Evolutionary conservation across 2,797 vertebrate species (phyloP).

Genomic region (Pangasius larnaudii): DNA sequence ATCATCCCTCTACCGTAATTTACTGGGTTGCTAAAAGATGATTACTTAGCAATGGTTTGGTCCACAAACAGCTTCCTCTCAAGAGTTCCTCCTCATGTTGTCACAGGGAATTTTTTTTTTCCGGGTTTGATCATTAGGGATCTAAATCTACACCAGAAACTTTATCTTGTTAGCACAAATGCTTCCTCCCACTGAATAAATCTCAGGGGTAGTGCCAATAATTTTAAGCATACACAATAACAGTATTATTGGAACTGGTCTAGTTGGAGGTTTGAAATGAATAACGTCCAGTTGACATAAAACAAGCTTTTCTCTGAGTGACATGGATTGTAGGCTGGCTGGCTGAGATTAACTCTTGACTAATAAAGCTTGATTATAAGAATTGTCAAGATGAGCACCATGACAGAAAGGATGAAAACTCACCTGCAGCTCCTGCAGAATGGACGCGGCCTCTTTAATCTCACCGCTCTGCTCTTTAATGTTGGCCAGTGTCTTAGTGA

Average conservation of each 20-base stretch:
- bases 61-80: background rate
- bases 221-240: background rate
- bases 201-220: background rate
- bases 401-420: background rate
- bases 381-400: background rate
- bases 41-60: background rate
- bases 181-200: background rate
- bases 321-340: background rate
- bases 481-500: slow-evolving; percentile 90
- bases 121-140: background rate
- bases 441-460: slow-evolving; percentile 92
- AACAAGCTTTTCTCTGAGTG: background rate
- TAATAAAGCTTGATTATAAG: background rate
- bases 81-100: background rate
- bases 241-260: background rate
- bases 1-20: background rate
- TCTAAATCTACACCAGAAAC: background rate
- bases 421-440: slow-evolving; percentile 97
- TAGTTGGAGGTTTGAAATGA: background rate
- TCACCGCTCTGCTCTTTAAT: slow-evolving; percentile 96
- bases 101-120: background rate
- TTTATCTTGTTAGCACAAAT: background rate
- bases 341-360: background rate
- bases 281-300: background rate
- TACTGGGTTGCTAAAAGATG: background rate